phyloP scores from a whole-genome alignment of 1,140 invertebrate species.

The Cotesia chilonis region DNA sequence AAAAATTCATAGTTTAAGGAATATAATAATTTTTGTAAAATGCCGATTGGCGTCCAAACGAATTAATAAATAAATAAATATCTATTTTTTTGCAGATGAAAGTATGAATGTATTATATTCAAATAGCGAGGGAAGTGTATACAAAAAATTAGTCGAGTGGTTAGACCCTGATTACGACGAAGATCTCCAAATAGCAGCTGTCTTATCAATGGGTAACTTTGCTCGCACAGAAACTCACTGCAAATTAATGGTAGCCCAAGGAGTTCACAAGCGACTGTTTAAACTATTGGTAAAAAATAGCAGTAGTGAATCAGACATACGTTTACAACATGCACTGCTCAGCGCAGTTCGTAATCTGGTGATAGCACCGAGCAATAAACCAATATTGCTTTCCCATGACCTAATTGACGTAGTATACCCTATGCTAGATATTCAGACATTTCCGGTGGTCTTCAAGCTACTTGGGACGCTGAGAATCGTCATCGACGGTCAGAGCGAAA shows the following conservation, averaged over 20 bases:
- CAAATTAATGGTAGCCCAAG: conserved; percentile 80
- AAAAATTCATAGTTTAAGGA: no score
- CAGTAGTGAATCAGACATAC: conserved; percentile 71
- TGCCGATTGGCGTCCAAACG: no score
- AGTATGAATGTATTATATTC: conserved; percentile 84
- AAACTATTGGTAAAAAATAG: conserved; percentile 69
- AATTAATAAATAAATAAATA: no score
- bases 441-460: conserved; percentile 85
- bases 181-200: conserved; percentile 80
- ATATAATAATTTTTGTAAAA: no score
- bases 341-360: conserved; percentile 84
- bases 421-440: conserved; percentile 77
- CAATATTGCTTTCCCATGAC: conserved; percentile 75
- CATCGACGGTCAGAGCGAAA: conserved; percentile 80
- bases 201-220: conserved; percentile 89
- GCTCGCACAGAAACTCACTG: conserved; percentile 86
- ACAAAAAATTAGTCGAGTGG: conserved; percentile 79
- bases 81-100: conserved; percentile 71
- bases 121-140: conserved; percentile 76
- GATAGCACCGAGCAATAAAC: conserved; percentile 82
- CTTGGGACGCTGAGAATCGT: conserved; percentile 87
- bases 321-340: conserved; percentile 83
- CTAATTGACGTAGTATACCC: conserved; percentile 78
- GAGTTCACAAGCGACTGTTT: conserved; percentile 79
- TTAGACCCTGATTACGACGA: conserved; percentile 72